Evolutionary conservation across 2,113 vertebrate species (phyloP).

Genomic region (Rhinolophus ferrumequinum): DNA sequence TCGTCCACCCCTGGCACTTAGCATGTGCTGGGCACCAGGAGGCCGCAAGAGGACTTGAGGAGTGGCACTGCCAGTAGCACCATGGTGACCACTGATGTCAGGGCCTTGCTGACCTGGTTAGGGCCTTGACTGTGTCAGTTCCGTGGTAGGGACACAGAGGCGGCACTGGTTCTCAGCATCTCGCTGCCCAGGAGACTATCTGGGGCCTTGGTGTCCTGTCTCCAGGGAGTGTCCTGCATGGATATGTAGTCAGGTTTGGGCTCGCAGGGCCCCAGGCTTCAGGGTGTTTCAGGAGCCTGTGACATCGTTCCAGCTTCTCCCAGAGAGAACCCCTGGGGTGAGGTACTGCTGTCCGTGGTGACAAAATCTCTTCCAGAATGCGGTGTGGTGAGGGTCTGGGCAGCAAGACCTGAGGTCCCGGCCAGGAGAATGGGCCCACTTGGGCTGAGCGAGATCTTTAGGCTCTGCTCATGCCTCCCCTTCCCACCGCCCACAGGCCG

Average conservation of each 20-base stretch:
- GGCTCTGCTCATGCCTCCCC: neutral
- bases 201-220: neutral
- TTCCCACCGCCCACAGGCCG: accelerated
- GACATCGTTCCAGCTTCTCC: neutral
- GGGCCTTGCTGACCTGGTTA: neutral
- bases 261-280: neutral
- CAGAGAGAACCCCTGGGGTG: neutral
- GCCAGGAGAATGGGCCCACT: neutral
- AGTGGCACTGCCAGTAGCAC: neutral
- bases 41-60: neutral
- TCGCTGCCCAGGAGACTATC: neutral
- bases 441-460: neutral
- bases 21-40: neutral
- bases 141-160: neutral
- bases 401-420: neutral
- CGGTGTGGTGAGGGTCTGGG: too few relatives aligned
- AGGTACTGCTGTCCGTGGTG: accelerated
- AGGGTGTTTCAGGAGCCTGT: neutral
- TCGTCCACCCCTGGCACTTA: neutral
- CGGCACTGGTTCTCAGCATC: neutral
- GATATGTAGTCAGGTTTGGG: neutral
- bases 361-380: neutral
- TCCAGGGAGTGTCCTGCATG: neutral
- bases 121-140: neutral
- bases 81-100: neutral